Evolutionary conservation across 1,140 invertebrate species (phyloP).

Genomic region (Drosophila lowei): DNA sequence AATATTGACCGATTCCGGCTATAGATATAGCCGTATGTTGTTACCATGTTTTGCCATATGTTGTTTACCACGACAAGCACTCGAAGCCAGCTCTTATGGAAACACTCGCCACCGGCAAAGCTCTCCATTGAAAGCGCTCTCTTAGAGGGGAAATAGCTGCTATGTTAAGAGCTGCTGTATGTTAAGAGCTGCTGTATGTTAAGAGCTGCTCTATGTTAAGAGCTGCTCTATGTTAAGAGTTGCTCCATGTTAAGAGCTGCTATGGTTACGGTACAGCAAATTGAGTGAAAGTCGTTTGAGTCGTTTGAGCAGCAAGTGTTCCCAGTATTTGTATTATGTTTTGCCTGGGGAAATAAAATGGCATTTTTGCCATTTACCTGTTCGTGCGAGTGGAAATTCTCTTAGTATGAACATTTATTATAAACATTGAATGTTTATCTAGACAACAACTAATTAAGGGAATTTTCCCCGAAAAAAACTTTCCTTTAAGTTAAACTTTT

Average conservation of each 20-base stretch:
- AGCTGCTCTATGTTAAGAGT: constrained; percentile 13
- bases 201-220: not conserved
- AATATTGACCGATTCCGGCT: constrained; percentile 29
- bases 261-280: not conserved
- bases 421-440: not conserved
- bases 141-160: constrained; percentile 5
- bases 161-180: constrained; percentile 1
- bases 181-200: not conserved
- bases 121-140: constrained; percentile 13
- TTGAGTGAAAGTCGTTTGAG: constrained; percentile 26
- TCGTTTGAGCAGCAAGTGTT: constrained; percentile 15
- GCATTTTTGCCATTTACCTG: too few relatives aligned
- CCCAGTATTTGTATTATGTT: constrained; percentile 46
- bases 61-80: constrained; percentile 39
- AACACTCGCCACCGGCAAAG: constrained; percentile 17
- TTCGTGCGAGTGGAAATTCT: constrained; percentile 3
- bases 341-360: too few relatives aligned
- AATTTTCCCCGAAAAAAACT: not conserved
- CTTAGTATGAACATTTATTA: not conserved
- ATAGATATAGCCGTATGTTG: constrained; percentile 29
- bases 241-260: constrained; percentile 3
- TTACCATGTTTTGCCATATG: constrained; percentile 51
- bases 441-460: not conserved
- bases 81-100: constrained; percentile 16
- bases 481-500: too few relatives aligned